Evolutionary conservation across 23 tunicate genomes (phyloP), one percentile per base, ranked within the genome.

Genomic region (Oikopleura dioica): DNA sequence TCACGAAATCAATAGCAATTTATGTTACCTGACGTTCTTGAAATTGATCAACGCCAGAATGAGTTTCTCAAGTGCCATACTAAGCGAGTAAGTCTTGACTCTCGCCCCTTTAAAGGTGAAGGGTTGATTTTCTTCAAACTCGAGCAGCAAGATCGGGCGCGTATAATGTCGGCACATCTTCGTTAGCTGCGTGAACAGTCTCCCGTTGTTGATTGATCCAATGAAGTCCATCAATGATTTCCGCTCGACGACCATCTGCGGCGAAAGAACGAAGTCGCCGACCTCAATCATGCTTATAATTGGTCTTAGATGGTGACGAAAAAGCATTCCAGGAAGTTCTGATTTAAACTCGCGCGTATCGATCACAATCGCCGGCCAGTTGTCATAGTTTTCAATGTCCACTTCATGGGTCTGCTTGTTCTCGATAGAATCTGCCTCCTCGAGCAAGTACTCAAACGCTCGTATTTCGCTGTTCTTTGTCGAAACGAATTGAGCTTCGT

Each of bases 301-400:
- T 9, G 16, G 9, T 9, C 55, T 9, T 9, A 44, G 55, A 44
- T 44, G 55, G 16, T 44, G 9, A 9, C 55, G 55, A 44, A 9
- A 16, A 44, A 44, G 55, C 55, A 44, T 44, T 44, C 55, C 55
- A 1, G 96, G 96, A 36, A 89, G 78, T 38, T 89, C 96, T 38
- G 89, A 84, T 0, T 88, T 83, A 79, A 89, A 89, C 58, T 89
- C 96, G 36, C 96, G 59, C 83, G 84, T 84, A 59, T 89, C 96
- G 36, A 89, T 82, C 4, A 89, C 78, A 38, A 89, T 44, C 55
- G 55, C 9, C 55, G 16, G 55, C 55, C 55, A 44, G 9, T 44
- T 44, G 21, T 21, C 21, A 9, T 44, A 44, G 55, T 44, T 44
- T n/a, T n/a, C n/a, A n/a, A n/a, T n/a, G n/a, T n/a, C n/a, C n/a